phyloP scores from a whole-genome alignment of 2,888 invertebrate genomes.

The Cerastoderma edule region DNA sequence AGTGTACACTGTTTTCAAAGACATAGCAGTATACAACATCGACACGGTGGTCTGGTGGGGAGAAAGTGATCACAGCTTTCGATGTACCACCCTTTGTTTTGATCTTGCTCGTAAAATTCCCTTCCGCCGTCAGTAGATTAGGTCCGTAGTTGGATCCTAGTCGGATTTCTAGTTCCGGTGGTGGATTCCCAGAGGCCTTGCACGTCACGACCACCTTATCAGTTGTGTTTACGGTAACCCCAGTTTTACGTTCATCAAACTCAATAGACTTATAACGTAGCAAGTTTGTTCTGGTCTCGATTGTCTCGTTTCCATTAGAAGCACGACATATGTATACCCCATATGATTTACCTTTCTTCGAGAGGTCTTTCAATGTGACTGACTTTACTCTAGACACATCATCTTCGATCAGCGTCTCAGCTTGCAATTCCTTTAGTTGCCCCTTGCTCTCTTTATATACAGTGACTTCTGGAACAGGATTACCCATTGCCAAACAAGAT shows the following conservation, averaged over 20 bases:
- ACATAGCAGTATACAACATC: not conserved
- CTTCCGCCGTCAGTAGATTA: not conserved
- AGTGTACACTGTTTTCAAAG: not conserved
- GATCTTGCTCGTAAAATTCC: not conserved
- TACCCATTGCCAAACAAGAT: slow-evolving; percentile 14
- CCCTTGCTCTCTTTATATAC: slow-evolving; percentile 1
- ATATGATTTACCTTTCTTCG: not conserved
- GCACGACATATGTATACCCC: slow-evolving; percentile 1
- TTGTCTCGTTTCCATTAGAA: not conserved
- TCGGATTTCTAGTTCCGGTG: slow-evolving; percentile 9
- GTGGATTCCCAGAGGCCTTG: slow-evolving; percentile 12
- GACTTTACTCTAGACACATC: not conserved
- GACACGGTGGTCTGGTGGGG: not conserved
- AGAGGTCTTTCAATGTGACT: not conserved
- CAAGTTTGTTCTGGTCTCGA: not conserved
- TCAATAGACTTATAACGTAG: not conserved
- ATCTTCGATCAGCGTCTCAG: not conserved
- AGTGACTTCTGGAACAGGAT: not conserved
- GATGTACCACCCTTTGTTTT: not conserved
- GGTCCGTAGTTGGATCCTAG: not conserved
- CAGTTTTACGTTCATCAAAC: slow-evolving; percentile 19
- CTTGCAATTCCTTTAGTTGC: not conserved
- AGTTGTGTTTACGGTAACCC: not conserved
- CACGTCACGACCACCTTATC: slow-evolving; percentile 2
- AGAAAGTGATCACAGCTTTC: slow-evolving; percentile 3